Evolutionary conservation across 2,797 vertebrate genomes (phyloP), one percentile per base, ranked within the genome.

Genomic region (Chelon auratus): DNA sequence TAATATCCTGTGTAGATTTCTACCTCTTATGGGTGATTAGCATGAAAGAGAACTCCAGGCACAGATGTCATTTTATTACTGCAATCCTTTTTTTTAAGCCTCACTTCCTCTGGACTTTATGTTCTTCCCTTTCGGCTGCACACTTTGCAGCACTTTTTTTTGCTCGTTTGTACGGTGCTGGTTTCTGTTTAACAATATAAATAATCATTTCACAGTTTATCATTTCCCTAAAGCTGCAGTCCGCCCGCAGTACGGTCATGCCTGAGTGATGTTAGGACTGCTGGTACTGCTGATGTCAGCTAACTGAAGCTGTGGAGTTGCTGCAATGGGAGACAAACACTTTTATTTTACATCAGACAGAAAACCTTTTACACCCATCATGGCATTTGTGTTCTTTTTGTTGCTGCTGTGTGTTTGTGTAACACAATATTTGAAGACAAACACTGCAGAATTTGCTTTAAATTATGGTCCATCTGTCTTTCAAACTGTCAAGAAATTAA

Each of bases 201-300:
- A 1, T 4, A 57, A 82, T 68, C 8, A 33, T 53, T 72, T 67
- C 64, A 47, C 40, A 64, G 20, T 72, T 75, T 43, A 39, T 84
- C 53, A 72, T 79, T 83, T 78, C 62, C 33, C 47, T 52, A 60
- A 85, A 74, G 66, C 88, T 81, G 88, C 88, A 88, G 84, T 80
- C 53, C 64, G 65, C 73, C 87, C 91, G 90, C 89, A 90, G 85
- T 87, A 86, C 83, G 75, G 88, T 84, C 85, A 85, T 61, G 90
- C 85, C 24, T 88, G 83, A 90, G 62, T 84, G 87, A 89, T 80
- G 80, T 40, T 59, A 26, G 65, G 72, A 69, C 30, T 33, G 62
- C 58, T 20, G 55, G 58, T 59, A 66, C 52, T 90, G 90, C 91
- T 90, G 90, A 88, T 82, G 84, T 90, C 88, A 89, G 91, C 87